phyloP scores from a whole-genome alignment of 2,888 invertebrate species.

The Leptinotarsa juncta region DNA sequence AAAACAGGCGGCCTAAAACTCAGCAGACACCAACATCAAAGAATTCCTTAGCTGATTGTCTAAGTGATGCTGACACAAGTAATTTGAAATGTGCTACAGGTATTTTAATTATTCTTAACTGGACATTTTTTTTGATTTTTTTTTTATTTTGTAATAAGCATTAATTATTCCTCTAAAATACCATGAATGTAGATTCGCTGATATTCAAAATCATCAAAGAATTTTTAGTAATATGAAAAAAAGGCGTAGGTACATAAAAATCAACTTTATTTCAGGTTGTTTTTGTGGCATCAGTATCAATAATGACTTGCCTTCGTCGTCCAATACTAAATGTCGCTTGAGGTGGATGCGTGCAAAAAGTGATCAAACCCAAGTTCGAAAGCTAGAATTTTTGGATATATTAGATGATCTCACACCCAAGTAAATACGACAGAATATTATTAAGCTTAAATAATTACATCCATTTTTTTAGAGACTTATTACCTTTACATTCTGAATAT shows the following conservation, averaged over 20 bases:
- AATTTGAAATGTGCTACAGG: constrained; percentile 9
- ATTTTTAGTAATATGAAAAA: too few species aligned
- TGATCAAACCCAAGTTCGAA: constrained; percentile 37
- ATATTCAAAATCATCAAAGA: too few species aligned
- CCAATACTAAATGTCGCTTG: constrained; percentile 43
- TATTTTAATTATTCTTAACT: neutral
- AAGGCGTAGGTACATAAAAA: neutral
- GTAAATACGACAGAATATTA: constrained; percentile 24
- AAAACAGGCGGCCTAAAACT: constrained; percentile 10
- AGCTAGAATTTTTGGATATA: constrained; percentile 51
- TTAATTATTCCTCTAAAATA: too few species aligned
- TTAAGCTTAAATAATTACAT: neutral
- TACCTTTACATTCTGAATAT: constrained; percentile 56
- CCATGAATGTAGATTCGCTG: too few species aligned
- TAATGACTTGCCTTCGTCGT: constrained; percentile 39
- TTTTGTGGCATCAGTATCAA: constrained; percentile 20
- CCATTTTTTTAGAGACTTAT: constrained; percentile 48
- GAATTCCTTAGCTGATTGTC: constrained; percentile 5
- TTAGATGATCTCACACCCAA: constrained; percentile 55
- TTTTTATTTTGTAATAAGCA: neutral
- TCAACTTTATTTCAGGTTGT: constrained; percentile 4
- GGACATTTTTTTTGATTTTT: neutral
- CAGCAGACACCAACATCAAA: constrained; percentile 11
- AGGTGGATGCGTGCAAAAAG: constrained; percentile 47
- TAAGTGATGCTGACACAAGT: neutral